Base-by-base conservation (phyloP, 2,888 invertebrate genomes). In the Pristionchus fissidentatus region DNA sequence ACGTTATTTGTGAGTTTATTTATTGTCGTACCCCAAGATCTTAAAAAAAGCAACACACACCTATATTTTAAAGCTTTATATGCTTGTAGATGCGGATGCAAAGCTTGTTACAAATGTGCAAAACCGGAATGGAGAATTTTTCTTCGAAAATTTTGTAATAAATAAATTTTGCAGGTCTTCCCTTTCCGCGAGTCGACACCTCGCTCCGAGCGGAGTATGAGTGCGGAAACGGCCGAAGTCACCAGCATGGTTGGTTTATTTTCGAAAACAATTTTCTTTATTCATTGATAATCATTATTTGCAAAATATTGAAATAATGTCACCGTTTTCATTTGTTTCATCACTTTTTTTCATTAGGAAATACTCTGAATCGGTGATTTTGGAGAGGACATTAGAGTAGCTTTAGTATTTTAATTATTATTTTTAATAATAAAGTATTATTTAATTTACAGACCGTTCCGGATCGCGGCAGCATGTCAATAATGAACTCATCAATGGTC, bases 151-250 rank as follows among this genome's bases (percentile, higher is more conserved):
- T 8, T 4, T n/a, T n/a, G 8, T 1, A 32, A 32, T 60, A 7
- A 70, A 84, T 22, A 29, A 19, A 52, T 15, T 22, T 73, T 84
- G 29, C 43, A 87, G 84, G 87, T 88, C 2, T 88, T 88, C 70
- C 88, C 88, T 32, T 88, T 87, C 80, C 83, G 86, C n/a, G 88
- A 88, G 79, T 82, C 83, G n/a, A 83, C 82, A 38, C 66, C 84
- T 19, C 84, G 66, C 5, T 32, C 81, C 13, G 83, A 83, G 35
- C 13, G 55, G 3, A 70, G 73, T 29, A 32, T 81, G 52, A 81
- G 66, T n/a, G 49, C 35, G 1, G 43, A 43, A 35, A 81, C 81
- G 1, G 32, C 46, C n/a, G 62, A 66, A 29, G n/a, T 81, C 0
- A 46, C 41, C 0, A 46, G 46, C 41, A 57, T 60, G 79, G 60